Conservation (phyloP, 1,140 invertebrate species). For the Listronotus oregonensis region DNA sequence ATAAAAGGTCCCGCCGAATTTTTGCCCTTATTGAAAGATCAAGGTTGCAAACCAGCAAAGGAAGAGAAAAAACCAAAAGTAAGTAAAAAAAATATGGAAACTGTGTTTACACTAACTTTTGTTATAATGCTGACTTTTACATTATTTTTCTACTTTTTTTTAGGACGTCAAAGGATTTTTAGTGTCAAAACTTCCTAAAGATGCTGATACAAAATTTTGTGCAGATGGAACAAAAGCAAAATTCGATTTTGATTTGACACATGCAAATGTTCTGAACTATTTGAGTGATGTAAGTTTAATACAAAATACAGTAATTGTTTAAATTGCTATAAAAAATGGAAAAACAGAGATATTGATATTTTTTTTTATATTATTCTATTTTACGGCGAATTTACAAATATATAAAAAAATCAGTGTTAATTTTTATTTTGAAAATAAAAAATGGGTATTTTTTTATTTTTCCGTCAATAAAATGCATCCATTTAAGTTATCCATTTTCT, state of each 20-base stretch:
- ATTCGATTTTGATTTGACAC: conserved; percentile 12
- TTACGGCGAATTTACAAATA: too few relatives aligned
- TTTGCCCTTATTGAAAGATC: conserved; percentile 19
- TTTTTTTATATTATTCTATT: too few relatives aligned
- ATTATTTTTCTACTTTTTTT: neutral
- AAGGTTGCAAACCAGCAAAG: conserved; percentile 11
- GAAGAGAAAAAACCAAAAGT: neutral
- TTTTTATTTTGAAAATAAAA: too few relatives aligned
- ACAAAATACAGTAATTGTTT: too few relatives aligned
- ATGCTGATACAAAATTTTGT: conserved; percentile 10
- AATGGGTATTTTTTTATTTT: too few relatives aligned
- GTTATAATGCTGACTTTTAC: too few relatives aligned
- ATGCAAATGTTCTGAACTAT: conserved; percentile 10
- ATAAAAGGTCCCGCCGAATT: conserved; percentile 24
- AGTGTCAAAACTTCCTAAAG: conserved; percentile 15
- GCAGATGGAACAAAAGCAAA: conserved; percentile 10
- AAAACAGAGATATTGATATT: too few relatives aligned
- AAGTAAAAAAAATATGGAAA: neutral
- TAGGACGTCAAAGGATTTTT: conserved; percentile 22
- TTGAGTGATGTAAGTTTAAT: conserved; percentile 28
- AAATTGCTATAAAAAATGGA: too few relatives aligned
- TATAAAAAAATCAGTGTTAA: too few relatives aligned
- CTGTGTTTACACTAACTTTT: too few relatives aligned
- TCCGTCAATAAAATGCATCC: too few relatives aligned
- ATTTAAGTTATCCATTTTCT: too few relatives aligned